phyloP scores from a whole-genome alignment of 1,140 invertebrate species.

The Drosophila pachea region DNA sequence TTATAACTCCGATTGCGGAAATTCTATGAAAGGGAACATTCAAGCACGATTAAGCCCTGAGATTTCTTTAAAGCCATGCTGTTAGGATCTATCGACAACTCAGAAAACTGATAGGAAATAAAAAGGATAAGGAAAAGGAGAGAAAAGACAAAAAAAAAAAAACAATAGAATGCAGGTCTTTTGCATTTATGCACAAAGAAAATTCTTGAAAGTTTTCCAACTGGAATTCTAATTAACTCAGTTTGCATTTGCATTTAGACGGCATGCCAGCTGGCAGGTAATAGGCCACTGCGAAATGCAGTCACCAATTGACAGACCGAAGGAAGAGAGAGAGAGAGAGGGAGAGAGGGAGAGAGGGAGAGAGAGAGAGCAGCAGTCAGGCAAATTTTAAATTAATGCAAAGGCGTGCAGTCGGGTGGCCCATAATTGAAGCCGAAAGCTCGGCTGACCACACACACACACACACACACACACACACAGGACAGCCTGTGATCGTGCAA shows the following conservation, averaged over 20 bases:
- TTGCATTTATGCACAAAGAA: not conserved
- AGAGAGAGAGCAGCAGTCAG: slow-evolving; percentile 12
- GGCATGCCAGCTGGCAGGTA: not conserved
- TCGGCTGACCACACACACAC: slow-evolving; percentile 1
- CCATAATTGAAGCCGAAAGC: slow-evolving; percentile 30
- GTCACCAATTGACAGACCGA: not conserved
- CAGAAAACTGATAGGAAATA: no score
- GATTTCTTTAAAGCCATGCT: no score
- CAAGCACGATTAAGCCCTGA: no score
- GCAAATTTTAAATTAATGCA: slow-evolving; percentile 23
- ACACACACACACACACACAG: not conserved
- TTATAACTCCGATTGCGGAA: not conserved
- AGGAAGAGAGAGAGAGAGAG: not conserved
- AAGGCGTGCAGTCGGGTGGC: not conserved
- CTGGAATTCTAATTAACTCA: slow-evolving; percentile 10
- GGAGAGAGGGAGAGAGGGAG: not conserved
- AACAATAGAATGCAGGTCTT: no score
- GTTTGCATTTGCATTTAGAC: not conserved
- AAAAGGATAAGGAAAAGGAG: no score
- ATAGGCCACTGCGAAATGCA: not conserved
- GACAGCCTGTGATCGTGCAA: slow-evolving; percentile 17
- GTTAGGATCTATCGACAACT: no score
- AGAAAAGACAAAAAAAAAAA: no score
- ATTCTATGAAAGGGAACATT: not conserved
- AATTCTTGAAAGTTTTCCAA: not conserved